Evolutionary conservation across 2,113 vertebrate species (phyloP), one percentile per base, ranked within the genome.

Genomic region (Lagenorhynchus albirostris): DNA sequence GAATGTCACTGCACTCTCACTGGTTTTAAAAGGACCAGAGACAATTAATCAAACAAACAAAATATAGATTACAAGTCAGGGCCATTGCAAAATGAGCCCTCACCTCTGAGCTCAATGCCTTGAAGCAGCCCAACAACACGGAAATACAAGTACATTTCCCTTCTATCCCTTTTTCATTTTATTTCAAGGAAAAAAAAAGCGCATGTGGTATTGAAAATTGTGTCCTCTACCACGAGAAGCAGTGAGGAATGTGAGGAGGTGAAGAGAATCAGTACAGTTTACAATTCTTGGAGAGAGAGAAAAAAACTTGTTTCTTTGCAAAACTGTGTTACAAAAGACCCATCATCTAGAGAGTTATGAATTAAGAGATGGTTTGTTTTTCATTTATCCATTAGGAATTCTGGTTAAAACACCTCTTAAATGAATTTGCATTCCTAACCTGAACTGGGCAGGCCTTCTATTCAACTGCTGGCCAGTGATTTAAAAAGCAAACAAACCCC

Each of bases 21-120:
- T 33, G 41, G 20, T 85, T 94, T 83, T 95, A 92, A 97, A 95
- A 70, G 38, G 25, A 94, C 44, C 33, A 63, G 65, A 63, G 63
- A 81, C 8, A 76, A 50, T 90, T 96, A 92, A 95, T 94, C 87
- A 95, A 97, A 94, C 29, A 93, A 96, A 96, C 62, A 95, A 91
- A 96, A 87, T 38, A 41, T 17, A 84, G 80, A 87, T 92, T 84
- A 50, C 33, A 97, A 92, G 83, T 94, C 87, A 84, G n/a, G 44
- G 60, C 41, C 70, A 26, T 25, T 31, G 29, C 94, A 55, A 94
- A 93, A 91, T 50, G 38, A 76, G 25, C 68, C 68, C 60, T 95
- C 62, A 33, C 15, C 63, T 91, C 60, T 68, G 60, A 83, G 89
- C 55, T 81, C 71, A 55, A 6, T 41, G 25, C 81, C 33, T 81